Evolutionary conservation across 2,797 vertebrate genomes (phyloP).

Genomic region (Mastacembelus armatus): DNA sequence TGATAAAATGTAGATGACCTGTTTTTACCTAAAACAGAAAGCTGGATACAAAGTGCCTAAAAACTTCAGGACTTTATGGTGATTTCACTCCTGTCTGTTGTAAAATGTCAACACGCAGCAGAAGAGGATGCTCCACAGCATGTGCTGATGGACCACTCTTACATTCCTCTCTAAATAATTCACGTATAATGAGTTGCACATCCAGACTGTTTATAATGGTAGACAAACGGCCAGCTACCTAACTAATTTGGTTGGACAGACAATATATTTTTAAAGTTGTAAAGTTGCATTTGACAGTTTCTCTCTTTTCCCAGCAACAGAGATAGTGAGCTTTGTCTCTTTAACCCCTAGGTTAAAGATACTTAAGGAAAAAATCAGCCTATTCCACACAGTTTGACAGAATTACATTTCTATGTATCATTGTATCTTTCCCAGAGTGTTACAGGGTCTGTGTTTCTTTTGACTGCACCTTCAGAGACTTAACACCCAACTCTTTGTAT

Average conservation of each 20-base stretch:
- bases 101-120: not conserved
- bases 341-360: not conserved
- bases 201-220: not conserved
- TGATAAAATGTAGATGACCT: not conserved
- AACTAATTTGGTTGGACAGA: not conserved
- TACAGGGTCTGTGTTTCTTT: too few species aligned
- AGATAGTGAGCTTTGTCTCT: not conserved
- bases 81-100: not conserved
- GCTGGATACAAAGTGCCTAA: not conserved
- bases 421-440: too few species aligned
- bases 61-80: not conserved
- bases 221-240: slow-evolving; percentile 17
- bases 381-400: not conserved
- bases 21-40: not conserved
- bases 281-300: not conserved
- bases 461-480: too few species aligned
- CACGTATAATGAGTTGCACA: slow-evolving; percentile 6
- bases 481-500: too few species aligned
- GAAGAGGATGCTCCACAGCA: not conserved
- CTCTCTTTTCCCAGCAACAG: slow-evolving; percentile 1
- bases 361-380: not conserved
- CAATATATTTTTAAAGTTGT: slow-evolving; percentile 26
- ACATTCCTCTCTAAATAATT: not conserved
- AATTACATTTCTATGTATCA: too few species aligned
- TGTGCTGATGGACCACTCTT: not conserved